A percentile compares a stretch with the other conserved stretches of the same genome.
Conservation (phyloP, 1,140 invertebrate genomes). For the Pissodes strobi region DNA sequence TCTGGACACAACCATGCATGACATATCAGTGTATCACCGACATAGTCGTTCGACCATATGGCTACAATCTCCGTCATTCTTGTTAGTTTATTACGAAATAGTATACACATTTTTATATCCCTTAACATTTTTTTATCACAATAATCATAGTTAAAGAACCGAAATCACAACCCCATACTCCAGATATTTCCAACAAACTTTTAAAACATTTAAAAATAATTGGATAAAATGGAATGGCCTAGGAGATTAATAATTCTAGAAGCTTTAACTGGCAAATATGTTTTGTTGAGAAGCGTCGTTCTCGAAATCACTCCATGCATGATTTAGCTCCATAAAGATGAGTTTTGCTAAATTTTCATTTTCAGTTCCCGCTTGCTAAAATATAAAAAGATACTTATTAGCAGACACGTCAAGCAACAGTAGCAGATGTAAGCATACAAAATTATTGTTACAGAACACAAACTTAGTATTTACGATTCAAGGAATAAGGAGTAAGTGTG, state of each 20-base stretch:
- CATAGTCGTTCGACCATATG: too few relatives aligned
- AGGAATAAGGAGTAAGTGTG: too few relatives aligned
- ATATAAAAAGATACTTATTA: too few relatives aligned
- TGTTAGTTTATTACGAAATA: neutral
- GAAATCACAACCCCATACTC: conserved; percentile 3
- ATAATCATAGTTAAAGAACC: neutral
- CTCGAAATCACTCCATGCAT: conserved; percentile 98
- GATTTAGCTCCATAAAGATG: conserved; percentile 99
- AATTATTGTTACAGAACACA: too few relatives aligned
- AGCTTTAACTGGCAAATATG: conserved; percentile 67
- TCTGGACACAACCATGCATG: too few relatives aligned
- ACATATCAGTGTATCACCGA: too few relatives aligned
- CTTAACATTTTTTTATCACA: neutral
- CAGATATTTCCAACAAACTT: neutral
- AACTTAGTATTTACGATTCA: too few relatives aligned
- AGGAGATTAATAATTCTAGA: neutral
- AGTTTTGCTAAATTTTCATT: conserved; percentile 93
- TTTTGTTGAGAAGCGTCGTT: conserved; percentile 85
- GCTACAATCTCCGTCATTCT: too few relatives aligned
- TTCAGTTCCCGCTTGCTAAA: conserved; percentile 85
- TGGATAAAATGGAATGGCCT: conserved; percentile 28
- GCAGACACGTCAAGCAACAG: too few relatives aligned
- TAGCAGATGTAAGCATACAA: too few relatives aligned
- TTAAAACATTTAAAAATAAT: neutral
- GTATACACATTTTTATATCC: neutral